phyloP scores from a whole-genome alignment of 2,113 vertebrate species.

The Salvator merianae region DNA sequence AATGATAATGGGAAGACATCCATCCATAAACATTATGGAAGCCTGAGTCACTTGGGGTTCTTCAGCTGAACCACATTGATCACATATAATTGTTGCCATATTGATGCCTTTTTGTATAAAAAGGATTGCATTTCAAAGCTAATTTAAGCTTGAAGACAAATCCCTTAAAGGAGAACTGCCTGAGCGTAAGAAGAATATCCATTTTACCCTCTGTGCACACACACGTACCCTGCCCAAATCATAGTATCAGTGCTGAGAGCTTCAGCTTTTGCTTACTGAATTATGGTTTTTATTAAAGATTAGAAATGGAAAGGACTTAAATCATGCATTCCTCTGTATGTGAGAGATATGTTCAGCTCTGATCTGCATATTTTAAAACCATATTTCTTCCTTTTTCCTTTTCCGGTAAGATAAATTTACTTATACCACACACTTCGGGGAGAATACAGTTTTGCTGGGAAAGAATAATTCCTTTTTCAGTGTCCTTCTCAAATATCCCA shows the following conservation, averaged over 20 bases:
- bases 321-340: slow-evolving; percentile 72
- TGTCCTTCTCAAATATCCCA: slow-evolving; percentile 57
- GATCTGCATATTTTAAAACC: slow-evolving; percentile 65
- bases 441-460: slow-evolving; percentile 56
- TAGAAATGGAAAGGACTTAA: slow-evolving; percentile 74
- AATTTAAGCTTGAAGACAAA: slow-evolving; percentile 64
- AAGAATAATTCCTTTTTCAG: slow-evolving; percentile 68
- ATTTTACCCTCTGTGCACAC: slow-evolving; percentile 34
- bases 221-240: slow-evolving; percentile 37
- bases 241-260: slow-evolving; percentile 67
- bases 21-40: neutral
- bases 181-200: slow-evolving; percentile 49
- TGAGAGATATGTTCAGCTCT: slow-evolving; percentile 65
- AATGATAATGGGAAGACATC: neutral
- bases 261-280: slow-evolving; percentile 70
- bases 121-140: slow-evolving; percentile 59
- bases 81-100: slow-evolving; percentile 53
- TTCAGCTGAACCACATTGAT: slow-evolving; percentile 53
- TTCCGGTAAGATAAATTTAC: slow-evolving; percentile 65
- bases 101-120: slow-evolving; percentile 66
- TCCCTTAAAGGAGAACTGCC: slow-evolving; percentile 64
- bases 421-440: slow-evolving; percentile 54
- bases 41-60: fast-evolving
- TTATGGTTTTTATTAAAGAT: slow-evolving; percentile 76
- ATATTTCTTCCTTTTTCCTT: slow-evolving; percentile 67